A percentile compares a stretch with the other conserved stretches of the same genome.
These are phyloP conservation scores for Pseudotriccus pelzelni DNA, from an alignment of 2,797 vertebrate genomes.

Conservation along the genomic window DNA sequence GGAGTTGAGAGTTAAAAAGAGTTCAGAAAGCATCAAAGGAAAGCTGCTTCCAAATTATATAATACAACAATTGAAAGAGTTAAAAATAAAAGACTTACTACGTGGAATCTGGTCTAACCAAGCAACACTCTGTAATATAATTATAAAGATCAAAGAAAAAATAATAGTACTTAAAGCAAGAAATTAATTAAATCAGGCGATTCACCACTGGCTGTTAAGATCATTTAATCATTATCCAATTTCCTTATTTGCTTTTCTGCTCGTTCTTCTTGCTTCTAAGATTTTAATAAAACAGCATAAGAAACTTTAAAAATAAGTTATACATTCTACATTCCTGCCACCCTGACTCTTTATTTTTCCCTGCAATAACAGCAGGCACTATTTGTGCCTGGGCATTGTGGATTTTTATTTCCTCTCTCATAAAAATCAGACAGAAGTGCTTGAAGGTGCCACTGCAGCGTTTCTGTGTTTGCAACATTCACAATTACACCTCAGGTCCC, in stretches of 20 bases:
- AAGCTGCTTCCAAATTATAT: background rate
- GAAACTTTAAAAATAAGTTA: background rate
- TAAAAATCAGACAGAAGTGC: background rate
- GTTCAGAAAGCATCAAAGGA: background rate
- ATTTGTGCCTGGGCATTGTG: background rate
- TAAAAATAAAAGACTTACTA: background rate
- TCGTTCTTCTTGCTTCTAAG: slow-evolving; percentile 21
- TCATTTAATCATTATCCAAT: slow-evolving; percentile 16
- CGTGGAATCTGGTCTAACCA: background rate
- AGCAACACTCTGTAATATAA: slow-evolving; percentile 24
- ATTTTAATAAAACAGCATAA: background rate
- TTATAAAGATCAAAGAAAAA: slow-evolving; percentile 56
- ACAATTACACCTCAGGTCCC: background rate
- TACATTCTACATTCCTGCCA: background rate
- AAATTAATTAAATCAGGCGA: slow-evolving; percentile 39
- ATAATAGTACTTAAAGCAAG: slow-evolving; percentile 46
- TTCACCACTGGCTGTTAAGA: slow-evolving; percentile 30
- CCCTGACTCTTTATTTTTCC: background rate
- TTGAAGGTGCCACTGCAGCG: background rate
- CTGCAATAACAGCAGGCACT: background rate
- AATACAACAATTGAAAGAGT: background rate
- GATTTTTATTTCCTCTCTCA: background rate
- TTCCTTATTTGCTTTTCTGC: slow-evolving; percentile 40
- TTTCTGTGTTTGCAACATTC: background rate
- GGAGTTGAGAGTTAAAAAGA: background rate